Base-by-base conservation (phyloP, 2,113 vertebrate species). In the Murina feae region DNA sequence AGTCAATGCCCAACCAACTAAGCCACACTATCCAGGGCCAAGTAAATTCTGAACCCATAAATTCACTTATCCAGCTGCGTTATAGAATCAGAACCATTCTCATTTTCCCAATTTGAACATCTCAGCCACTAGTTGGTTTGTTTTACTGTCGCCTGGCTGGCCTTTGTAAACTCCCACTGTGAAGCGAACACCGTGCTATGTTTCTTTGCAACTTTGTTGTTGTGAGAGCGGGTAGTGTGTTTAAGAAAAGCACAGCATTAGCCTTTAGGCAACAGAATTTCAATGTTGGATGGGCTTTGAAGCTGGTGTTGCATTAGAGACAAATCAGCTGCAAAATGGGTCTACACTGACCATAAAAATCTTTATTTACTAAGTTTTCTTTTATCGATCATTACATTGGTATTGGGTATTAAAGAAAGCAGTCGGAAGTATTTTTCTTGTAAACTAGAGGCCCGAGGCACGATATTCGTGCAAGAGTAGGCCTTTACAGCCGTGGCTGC, bases 251-350 rank as follows among this genome's bases (percentile, higher is more conserved):
- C 21, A 11, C 5, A 58, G 4, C 18, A 39, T 82, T 82, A 83
- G 53, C 51, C 44, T 89, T 88, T 69, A 84, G 49, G 66, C 49
- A 80, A 68, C 83, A 95, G 76, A 90, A 94, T 78, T 65, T 89
- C 28, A 51, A 2, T 55, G 12, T 63, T 96, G 71, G 72, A 20
- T 68, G 71, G 28, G 20, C 49, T 89, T 60, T 94, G 71, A 95
- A 82, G n/a, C 37, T 79, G n/a, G 35, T 85, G 14, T 78, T 94
- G 20, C 28, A 14, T 81, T 49, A 68, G 13, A 69, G 25, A 79
- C 79, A 89, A 94, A 95, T 86, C 53, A 94, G 30, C 44, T 85
- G 65, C 32, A 85, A 25, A 51, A 58, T 72, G n/a, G 17, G 75
- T 7, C 32, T 90, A 88, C 90, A 76, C 3, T 90, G 87, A 74